A percentile compares a stretch with the other conserved stretches of the same genome.
Conservation (phyloP, 2,797 vertebrate species). For the Myotis daubentonii region DNA sequence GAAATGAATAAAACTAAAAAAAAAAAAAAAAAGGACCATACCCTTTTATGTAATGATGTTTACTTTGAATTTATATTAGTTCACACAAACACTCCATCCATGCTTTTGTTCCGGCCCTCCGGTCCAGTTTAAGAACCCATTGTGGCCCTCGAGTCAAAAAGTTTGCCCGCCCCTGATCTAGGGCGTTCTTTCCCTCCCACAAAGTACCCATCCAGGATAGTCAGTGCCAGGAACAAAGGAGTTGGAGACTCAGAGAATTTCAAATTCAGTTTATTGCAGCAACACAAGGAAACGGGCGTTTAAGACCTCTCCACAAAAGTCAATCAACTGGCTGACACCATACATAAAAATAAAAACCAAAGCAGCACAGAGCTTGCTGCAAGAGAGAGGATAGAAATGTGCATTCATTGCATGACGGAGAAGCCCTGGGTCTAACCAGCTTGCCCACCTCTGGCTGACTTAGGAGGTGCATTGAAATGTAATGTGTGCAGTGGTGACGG, state of each 20-base stretch:
- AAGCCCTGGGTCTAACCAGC: neutral
- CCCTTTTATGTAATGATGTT: too few relatives aligned
- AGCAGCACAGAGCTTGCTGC: conserved; percentile 34
- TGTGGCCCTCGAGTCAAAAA: too few relatives aligned
- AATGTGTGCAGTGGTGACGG: neutral
- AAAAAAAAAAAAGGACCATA: too few relatives aligned
- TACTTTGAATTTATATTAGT: too few relatives aligned
- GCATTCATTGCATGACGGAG: neutral
- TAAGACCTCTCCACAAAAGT: conserved; percentile 40
- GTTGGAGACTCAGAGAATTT: conserved; percentile 54
- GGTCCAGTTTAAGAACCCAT: too few relatives aligned
- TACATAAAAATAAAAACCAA: conserved; percentile 65
- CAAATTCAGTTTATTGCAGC: conserved; percentile 79
- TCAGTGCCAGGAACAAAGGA: neutral
- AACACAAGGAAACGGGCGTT: conserved; percentile 23
- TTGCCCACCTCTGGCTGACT: neutral
- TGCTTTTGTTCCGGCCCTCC: too few relatives aligned
- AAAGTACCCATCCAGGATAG: neutral
- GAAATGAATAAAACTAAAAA: too few relatives aligned
- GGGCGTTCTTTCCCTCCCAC: neutral
- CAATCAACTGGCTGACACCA: conserved; percentile 54
- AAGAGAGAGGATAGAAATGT: neutral
- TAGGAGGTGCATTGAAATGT: conserved; percentile 56
- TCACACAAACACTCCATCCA: too few relatives aligned
- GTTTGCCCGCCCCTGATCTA: too few relatives aligned